These are phyloP conservation scores for Sphenopsis melanotis DNA, from an alignment of 2,797 vertebrate genomes.

Conservation along the genomic window DNA sequence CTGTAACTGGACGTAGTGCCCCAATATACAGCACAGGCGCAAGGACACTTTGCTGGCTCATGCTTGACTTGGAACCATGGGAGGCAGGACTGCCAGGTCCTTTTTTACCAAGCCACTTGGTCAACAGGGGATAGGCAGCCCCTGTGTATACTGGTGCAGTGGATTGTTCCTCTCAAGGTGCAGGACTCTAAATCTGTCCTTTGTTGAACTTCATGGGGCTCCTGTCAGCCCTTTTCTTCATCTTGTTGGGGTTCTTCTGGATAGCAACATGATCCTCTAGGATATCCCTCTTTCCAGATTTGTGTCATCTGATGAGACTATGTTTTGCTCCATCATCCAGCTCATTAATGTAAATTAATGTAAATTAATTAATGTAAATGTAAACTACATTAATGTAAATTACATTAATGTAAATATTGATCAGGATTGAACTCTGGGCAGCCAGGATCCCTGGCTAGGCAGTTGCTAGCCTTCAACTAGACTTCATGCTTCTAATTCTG, in stretches of 20 bases:
- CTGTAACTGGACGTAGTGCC: too few relatives aligned
- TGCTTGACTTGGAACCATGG: background rate
- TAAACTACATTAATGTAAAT: background rate
- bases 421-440: background rate
- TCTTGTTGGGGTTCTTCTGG: background rate
- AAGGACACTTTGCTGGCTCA: background rate
- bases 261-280: background rate
- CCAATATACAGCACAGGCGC: fast-evolving
- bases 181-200: background rate
- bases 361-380: background rate
- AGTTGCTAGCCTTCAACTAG: background rate
- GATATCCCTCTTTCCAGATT: background rate
- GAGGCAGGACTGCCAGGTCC: background rate
- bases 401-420: background rate
- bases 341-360: background rate
- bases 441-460: too few relatives aligned
- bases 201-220: background rate
- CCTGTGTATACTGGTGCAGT: background rate
- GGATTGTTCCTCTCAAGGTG: background rate
- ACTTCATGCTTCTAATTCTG: background rate
- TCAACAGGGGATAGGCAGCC: background rate
- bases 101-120: background rate
- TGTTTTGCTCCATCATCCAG: background rate
- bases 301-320: background rate
- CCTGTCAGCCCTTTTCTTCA: background rate